A percentile compares a stretch with the other conserved stretches of the same genome.
Conservation (phyloP, 1,140 invertebrate species). For the Bathynomus jamesi region DNA sequence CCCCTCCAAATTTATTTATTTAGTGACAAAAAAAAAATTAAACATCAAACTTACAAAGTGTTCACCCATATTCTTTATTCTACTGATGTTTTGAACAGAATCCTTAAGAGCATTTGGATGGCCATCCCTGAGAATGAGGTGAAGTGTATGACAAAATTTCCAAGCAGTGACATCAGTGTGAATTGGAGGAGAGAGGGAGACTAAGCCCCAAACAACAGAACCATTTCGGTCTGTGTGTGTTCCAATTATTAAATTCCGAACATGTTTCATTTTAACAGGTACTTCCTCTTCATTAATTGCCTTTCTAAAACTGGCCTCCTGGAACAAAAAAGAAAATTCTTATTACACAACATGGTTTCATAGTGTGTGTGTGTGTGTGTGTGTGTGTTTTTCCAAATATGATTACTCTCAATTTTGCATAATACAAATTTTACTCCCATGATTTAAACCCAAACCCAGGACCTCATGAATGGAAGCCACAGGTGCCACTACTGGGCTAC, state of each 20-base stretch:
- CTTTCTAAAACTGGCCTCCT: slow-evolving; percentile 4
- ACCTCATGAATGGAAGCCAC: too few species aligned
- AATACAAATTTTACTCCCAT: too few species aligned
- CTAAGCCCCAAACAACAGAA: neutral
- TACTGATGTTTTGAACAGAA: neutral
- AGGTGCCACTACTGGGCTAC: too few species aligned
- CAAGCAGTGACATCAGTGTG: slow-evolving; percentile 12
- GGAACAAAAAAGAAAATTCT: neutral
- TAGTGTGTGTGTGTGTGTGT: too few species aligned
- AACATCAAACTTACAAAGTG: neutral
- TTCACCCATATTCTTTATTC: neutral
- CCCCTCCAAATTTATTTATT: neutral
- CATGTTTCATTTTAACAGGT: slow-evolving; percentile 5
- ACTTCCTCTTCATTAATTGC: slow-evolving; percentile 7
- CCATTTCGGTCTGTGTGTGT: neutral
- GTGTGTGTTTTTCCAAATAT: too few species aligned
- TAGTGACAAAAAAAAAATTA: neutral
- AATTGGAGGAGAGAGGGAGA: neutral
- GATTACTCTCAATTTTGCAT: too few species aligned
- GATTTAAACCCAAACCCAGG: too few species aligned
- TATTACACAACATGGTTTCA: too few species aligned
- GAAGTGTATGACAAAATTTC: slow-evolving; percentile 20
- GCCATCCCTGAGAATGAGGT: slow-evolving; percentile 15
- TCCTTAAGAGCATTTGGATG: slow-evolving; percentile 10
- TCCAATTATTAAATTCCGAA: neutral